Evolutionary conservation across 1,140 invertebrate genomes (phyloP).

Genomic region (Lineus longissimus): DNA sequence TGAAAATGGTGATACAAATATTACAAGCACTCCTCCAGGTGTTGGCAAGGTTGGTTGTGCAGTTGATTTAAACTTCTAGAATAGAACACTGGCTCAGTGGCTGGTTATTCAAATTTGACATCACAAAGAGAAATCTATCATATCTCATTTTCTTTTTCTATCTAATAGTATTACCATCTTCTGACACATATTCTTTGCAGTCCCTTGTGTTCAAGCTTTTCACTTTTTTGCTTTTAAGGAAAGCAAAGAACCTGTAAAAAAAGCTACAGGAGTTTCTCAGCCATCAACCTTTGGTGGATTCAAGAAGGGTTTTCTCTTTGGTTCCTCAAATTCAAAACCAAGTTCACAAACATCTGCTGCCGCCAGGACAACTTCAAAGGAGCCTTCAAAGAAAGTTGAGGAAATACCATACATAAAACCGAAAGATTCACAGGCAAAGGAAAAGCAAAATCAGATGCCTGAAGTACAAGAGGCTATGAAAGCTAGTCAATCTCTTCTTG

Average conservation of each 20-base stretch:
- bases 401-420: conserved; percentile 36
- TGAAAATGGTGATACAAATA: not conserved
- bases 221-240: too few relatives aligned
- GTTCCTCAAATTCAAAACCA: conserved; percentile 11
- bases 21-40: too few relatives aligned
- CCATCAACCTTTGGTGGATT: conserved; percentile 29
- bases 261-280: not conserved
- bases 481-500: conserved; percentile 24
- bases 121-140: too few relatives aligned
- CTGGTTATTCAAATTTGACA: too few relatives aligned
- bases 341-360: not conserved
- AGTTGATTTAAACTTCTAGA: too few relatives aligned
- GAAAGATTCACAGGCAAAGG: conserved; percentile 15
- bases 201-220: too few relatives aligned
- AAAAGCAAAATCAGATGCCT: conserved; percentile 18
- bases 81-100: too few relatives aligned
- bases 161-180: too few relatives aligned
- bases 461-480: conserved; percentile 37
- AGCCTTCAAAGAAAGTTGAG: conserved; percentile 7
- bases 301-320: conserved; percentile 41
- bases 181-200: too few relatives aligned
- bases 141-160: too few relatives aligned
- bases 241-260: conserved; percentile 8
- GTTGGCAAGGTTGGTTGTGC: too few relatives aligned
- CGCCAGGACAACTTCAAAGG: conserved; percentile 8